Percentiles rank a stretch among this genome's conserved stretches.
Conservation (phyloP, 2,797 vertebrate species). For the Phoebastria nigripes region DNA sequence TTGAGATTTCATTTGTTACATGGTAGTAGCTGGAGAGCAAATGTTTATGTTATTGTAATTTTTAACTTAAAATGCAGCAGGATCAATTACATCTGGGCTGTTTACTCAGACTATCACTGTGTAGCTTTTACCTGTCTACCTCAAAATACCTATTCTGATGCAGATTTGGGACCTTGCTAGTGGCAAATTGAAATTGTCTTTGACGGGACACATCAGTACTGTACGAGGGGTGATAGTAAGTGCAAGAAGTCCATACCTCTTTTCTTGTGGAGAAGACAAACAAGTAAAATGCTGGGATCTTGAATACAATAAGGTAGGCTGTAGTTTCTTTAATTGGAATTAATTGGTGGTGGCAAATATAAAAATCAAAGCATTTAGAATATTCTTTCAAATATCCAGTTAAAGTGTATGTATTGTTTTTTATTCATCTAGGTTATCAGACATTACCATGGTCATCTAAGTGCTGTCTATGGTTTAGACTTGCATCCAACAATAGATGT, state of each 20-base stretch:
- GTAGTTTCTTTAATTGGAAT: neutral
- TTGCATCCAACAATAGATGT: constrained; percentile 97
- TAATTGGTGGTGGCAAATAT: neutral
- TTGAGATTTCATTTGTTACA: neutral
- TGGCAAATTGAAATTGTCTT: constrained; percentile 92
- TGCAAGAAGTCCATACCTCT: constrained; percentile 91
- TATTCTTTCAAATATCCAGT: neutral
- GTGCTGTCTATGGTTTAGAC: constrained; percentile 94
- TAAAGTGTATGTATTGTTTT: neutral
- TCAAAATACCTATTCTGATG: constrained; percentile 23
- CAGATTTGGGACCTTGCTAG: constrained; percentile 98
- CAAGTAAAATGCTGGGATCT: constrained; percentile 99
- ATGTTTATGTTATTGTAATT: neutral
- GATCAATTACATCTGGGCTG: neutral
- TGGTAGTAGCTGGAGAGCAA: neutral
- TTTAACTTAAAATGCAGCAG: neutral
- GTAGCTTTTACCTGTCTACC: neutral
- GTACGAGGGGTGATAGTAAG: constrained; percentile 96
- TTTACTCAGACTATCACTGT: neutral
- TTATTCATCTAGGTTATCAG: constrained; percentile 86
- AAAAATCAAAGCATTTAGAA: neutral
- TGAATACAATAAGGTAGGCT: constrained; percentile 93
- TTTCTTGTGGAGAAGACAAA: constrained; percentile 98
- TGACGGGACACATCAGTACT: constrained; percentile 97
- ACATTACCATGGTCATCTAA: constrained; percentile 96